Evolutionary conservation across 2,113 vertebrate species (phyloP), one percentile per base, ranked within the genome.

Genomic region (Rhea pennata): DNA sequence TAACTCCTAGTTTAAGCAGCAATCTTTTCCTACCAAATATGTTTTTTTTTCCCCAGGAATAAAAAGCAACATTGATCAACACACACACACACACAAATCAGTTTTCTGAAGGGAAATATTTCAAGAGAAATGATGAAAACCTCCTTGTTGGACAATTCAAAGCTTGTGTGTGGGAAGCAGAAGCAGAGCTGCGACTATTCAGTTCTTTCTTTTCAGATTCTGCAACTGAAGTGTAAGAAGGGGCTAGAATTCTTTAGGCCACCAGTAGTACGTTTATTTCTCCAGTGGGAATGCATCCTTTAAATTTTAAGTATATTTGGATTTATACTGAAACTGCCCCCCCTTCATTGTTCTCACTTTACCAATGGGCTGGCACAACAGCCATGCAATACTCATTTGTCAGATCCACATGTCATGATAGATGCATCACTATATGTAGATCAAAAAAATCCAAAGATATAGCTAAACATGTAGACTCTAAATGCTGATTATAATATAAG

Each of bases 271-370:
- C 59, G 13, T 27, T 67, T 36, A 27, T 44, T 90, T 84, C 81
- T 71, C 80, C 56, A 42, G 40, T 51, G 31, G 54, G 40, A 80
- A 93, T 12, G 14, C 9, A 58, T 39, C 16, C 8, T 66, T 82
- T 67, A 85, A 58, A 31, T 75, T 85, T 82, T 48, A 62, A 67
- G 24, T 6, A 33, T 48, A 9, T 27, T 82, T 51, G 48, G 13
- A 19, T 42, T 84, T 48, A n/a, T 26, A 31, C 6, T 51, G 59
- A 84, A 29, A n/a, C 11, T 36, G 71, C 7, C 2, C 8, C 8
- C 6, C 11, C 3, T 2, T 0, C 0, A 3, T 23, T 70, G 44
- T 46, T 46, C 44, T 46, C 26, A 7, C 22, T 21, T 5, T 39
- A 58, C 42, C 46, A 50, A 44, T 50, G 36, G 15, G 29, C 11